Percentiles rank a stretch among this genome's conserved stretches.
phyloP scores from a whole-genome alignment of 2,797 vertebrate species.

The Mormyrops attenuatus region DNA sequence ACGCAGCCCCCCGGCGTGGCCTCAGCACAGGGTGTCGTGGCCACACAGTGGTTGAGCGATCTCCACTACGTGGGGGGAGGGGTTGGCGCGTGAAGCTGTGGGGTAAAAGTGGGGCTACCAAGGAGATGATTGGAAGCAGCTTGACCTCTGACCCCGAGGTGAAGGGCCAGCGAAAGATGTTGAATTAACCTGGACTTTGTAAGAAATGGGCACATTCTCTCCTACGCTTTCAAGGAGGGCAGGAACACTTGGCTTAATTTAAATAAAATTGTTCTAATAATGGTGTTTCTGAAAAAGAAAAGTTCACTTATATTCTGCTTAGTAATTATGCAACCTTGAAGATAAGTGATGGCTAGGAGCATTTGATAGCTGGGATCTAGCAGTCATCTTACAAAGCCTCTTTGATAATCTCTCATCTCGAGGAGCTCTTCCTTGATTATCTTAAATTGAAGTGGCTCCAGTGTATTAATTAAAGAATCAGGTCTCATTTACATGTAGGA shows the following conservation, averaged over 20 bases:
- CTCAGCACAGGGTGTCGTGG: neutral
- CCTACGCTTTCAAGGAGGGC: neutral
- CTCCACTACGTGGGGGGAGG: constrained; percentile 37
- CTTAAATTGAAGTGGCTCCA: constrained; percentile 58
- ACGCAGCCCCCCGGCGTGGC: constrained; percentile 84
- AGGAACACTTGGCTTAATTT: constrained; percentile 16
- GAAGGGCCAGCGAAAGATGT: neutral
- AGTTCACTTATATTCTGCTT: constrained; percentile 40
- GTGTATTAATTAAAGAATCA: constrained; percentile 60
- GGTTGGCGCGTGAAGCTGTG: constrained; percentile 73
- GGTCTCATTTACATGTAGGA: constrained; percentile 55
- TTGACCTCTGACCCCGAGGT: neutral
- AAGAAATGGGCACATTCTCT: neutral
- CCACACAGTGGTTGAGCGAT: constrained; percentile 38
- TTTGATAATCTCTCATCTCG: constrained; percentile 61
- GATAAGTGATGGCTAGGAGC: constrained; percentile 54
- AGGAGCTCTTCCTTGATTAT: constrained; percentile 57
- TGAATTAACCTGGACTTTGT: constrained; percentile 3
- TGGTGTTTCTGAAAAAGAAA: constrained; percentile 30
- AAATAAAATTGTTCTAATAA: constrained; percentile 29
- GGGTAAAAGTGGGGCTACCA: constrained; percentile 70
- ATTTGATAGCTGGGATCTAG: constrained; percentile 55
- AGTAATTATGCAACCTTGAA: constrained; percentile 51
- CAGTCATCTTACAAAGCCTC: constrained; percentile 45
- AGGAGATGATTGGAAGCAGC: constrained; percentile 56